Evolutionary conservation across 92 coral and sea anemone genomes (phyloP), one percentile per base, ranked within the genome.

Genomic region (Galaxea fascicularis): DNA sequence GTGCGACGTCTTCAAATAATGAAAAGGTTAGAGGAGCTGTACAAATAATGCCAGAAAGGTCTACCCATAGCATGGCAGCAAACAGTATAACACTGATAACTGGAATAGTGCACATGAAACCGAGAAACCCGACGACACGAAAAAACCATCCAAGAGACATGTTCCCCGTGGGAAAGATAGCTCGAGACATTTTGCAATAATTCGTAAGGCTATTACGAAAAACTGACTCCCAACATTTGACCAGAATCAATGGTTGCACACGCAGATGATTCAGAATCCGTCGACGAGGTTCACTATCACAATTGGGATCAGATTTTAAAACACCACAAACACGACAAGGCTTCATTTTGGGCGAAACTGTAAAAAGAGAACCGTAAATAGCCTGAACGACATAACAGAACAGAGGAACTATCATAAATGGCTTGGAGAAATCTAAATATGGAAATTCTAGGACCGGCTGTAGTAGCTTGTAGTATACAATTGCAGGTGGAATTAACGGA

Each of bases 41-140:
- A 0, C 0, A 0, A 0, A 17, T 0, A 24, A 45, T 3, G 16
- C 22, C 0, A 0, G 24, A 0, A 0, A 13, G 0, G 45, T 4
- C 56, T 12, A 18, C 0, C 0, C 24, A 0, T 10, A 63, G 0
- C n/a, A 30, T 57, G 10, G 28, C 11, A 4, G 11, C 47, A 4
- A 78, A 1, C 0, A 63, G n/a, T 45, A 21, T 26, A 2, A 78
- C 8, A 24, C 18, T 24, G 1, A 25, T 59, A 46, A 18, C 71
- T n/a, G 82, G 73, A 20, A 46, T 10, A 7, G 18, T 0, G 45
- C 25, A 20, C 24, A 45, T 8, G 18, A 62, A 47, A 27, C 25
- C 5, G 17, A 78, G 22, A 17, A 62, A 45, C 41, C 49, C n/a
- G 26, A 17, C 1, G 9, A 26, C 8, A 8, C 59, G 72, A 10